These are phyloP conservation scores for Ormia ochracea DNA, from an alignment of 2,888 invertebrate genomes.

Conservation along the genomic window DNA sequence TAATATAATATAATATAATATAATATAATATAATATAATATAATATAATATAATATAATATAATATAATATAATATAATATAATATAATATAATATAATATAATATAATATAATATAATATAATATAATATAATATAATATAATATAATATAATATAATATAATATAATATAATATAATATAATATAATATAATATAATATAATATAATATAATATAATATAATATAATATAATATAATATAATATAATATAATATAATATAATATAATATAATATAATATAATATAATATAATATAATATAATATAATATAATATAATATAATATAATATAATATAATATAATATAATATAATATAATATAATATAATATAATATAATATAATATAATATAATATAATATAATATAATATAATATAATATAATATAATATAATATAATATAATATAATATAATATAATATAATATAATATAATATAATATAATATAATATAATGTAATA, in stretches of 20 bases:
- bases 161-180: slow-evolving; percentile 36
- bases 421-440: no score
- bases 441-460: no score
- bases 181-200: slow-evolving; percentile 27
- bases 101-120: slow-evolving; percentile 21
- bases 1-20: slow-evolving; percentile 30
- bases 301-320: no score
- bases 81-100: slow-evolving; percentile 16
- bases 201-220: slow-evolving; percentile 29
- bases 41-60: slow-evolving; percentile 22
- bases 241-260: neutral
- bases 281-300: neutral
- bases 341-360: no score
- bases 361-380: no score
- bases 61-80: slow-evolving; percentile 27
- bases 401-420: no score
- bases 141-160: slow-evolving; percentile 31
- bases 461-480: no score
- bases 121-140: slow-evolving; percentile 22
- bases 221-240: slow-evolving; percentile 27
- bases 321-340: no score
- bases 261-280: neutral
- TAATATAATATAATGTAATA: no score
- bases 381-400: no score
- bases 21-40: slow-evolving; percentile 28